Percentiles rank a stretch among this genome's conserved stretches.
Evolutionary conservation across 2,797 vertebrate genomes (phyloP).

Genomic region (Vipera ursinii): DNA sequence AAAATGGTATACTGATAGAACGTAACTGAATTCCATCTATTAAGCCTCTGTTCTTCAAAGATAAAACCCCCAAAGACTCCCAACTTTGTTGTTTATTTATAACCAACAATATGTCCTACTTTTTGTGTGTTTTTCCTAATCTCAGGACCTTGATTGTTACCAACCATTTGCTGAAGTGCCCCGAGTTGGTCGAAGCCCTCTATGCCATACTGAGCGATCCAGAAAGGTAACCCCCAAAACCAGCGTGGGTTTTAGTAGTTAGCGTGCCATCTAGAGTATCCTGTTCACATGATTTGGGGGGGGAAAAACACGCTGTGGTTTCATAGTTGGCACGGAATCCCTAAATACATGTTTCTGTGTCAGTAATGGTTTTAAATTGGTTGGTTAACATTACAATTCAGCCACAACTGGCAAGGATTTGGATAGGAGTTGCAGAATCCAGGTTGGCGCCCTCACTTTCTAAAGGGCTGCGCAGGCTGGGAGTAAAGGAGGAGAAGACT

Average conservation of each 20-base stretch:
- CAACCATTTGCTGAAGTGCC: slow-evolving; percentile 87
- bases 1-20: not conserved
- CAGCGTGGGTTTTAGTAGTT: slow-evolving; percentile 64
- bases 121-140: slow-evolving; percentile 9
- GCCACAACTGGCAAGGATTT: slow-evolving; percentile 68
- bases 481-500: slow-evolving; percentile 12
- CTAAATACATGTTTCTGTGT: slow-evolving; percentile 73
- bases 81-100: slow-evolving; percentile 32
- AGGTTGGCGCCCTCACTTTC: slow-evolving; percentile 61
- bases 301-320: slow-evolving; percentile 63
- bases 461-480: slow-evolving; percentile 23
- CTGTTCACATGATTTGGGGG: slow-evolving; percentile 57
- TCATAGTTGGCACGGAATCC: slow-evolving; percentile 66
- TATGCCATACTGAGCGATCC: slow-evolving; percentile 84
- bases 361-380: slow-evolving; percentile 73
- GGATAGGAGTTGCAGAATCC: slow-evolving; percentile 62
- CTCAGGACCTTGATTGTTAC: slow-evolving; percentile 88
- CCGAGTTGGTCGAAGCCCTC: slow-evolving; percentile 82
- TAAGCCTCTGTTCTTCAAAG: not conserved
- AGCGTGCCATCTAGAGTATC: slow-evolving; percentile 64
- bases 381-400: slow-evolving; percentile 69
- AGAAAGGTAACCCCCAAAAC: slow-evolving; percentile 82
- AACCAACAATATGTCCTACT: not conserved
- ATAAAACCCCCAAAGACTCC: not conserved
- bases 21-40: not conserved